phyloP scores from a whole-genome alignment of 1,140 invertebrate genomes.

The Lucilia sericata region DNA sequence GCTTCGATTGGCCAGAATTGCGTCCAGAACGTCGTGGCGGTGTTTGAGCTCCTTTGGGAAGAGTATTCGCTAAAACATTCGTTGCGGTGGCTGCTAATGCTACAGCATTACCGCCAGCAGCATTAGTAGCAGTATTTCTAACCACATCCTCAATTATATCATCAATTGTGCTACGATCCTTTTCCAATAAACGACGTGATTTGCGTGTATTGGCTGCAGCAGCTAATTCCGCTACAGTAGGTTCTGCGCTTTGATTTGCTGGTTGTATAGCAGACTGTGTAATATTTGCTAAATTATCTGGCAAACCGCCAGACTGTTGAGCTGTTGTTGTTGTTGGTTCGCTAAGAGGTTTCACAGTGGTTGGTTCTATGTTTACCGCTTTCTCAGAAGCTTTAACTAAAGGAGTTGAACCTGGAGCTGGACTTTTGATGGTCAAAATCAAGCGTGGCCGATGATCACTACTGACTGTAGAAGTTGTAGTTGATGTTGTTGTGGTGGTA shows the following conservation, averaged over 20 bases:
- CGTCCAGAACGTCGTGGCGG: constrained; percentile 59
- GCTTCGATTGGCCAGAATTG: constrained; percentile 51
- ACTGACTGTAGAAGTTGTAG: no score
- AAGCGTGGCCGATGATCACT: constrained; percentile 76
- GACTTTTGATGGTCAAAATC: constrained; percentile 84
- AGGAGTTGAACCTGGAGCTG: constrained; percentile 61
- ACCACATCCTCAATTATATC: constrained; percentile 89
- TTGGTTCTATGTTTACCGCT: background rate
- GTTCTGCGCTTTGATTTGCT: background rate
- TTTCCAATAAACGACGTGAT: constrained; percentile 82
- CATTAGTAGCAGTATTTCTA: constrained; percentile 71
- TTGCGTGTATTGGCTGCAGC: constrained; percentile 80
- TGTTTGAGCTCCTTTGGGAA: constrained; percentile 64
- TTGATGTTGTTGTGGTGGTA: constrained; percentile 39
- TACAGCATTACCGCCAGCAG: constrained; percentile 52
- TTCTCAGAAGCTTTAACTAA: constrained; percentile 44
- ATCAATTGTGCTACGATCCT: constrained; percentile 83
- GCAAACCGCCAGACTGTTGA: background rate
- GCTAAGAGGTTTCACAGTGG: background rate
- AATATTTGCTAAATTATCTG: background rate
- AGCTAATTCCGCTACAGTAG: constrained; percentile 71
- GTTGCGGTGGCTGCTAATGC: constrained; percentile 62
- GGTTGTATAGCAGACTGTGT: background rate
- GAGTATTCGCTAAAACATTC: constrained; percentile 55
- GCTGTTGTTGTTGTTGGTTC: background rate